phyloP scores from a whole-genome alignment of 2,113 vertebrate species.

The Oophaga pumilio region DNA sequence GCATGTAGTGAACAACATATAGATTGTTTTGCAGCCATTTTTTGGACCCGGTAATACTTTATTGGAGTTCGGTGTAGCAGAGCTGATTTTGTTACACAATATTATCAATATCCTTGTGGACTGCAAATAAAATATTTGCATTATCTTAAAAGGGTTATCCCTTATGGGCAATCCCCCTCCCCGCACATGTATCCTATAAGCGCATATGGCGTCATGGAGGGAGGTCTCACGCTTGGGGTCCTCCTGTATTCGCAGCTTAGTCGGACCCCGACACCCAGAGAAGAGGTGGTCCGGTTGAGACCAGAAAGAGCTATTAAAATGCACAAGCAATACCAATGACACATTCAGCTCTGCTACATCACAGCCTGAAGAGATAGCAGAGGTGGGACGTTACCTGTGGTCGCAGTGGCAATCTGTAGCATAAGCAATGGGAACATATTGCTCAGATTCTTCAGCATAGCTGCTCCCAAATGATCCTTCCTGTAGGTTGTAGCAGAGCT shows the following conservation, averaged over 20 bases:
- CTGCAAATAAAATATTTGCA: neutral
- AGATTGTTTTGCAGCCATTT: neutral
- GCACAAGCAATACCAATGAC: neutral
- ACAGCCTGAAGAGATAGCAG: neutral
- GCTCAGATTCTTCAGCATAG: slow-evolving; percentile 40
- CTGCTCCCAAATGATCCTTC: neutral
- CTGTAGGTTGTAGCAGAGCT: neutral
- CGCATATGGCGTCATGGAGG: neutral
- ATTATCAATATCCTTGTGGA: neutral
- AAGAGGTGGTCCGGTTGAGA: neutral
- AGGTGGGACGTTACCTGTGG: slow-evolving; percentile 14
- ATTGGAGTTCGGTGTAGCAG: neutral
- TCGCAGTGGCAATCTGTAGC: slow-evolving; percentile 28
- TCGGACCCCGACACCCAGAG: neutral
- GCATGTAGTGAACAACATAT: neutral
- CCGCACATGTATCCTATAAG: neutral
- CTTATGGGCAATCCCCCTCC: neutral
- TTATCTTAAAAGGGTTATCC: neutral
- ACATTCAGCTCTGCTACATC: neutral
- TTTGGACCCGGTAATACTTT: neutral
- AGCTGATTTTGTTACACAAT: neutral
- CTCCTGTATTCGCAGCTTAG: neutral
- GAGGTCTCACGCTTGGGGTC: neutral
- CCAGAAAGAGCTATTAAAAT: neutral
- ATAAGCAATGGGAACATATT: slow-evolving; percentile 39